Percentiles rank a stretch among this genome's conserved stretches.
These are phyloP conservation scores for Lanius ludovicianus DNA, from an alignment of 2,113 vertebrate genomes.

Conservation along the genomic window DNA sequence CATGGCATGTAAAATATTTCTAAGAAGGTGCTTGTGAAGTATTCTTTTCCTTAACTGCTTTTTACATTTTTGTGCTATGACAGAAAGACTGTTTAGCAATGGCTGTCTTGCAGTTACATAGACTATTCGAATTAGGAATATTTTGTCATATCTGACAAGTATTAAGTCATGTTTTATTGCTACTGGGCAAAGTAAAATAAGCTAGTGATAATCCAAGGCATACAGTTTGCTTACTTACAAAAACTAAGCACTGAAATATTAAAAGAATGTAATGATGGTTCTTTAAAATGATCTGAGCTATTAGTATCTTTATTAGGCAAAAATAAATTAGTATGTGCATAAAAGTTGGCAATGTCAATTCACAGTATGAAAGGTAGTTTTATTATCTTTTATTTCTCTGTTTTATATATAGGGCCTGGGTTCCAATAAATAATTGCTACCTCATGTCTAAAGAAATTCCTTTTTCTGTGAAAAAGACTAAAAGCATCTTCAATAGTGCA, in stretches of 20 bases:
- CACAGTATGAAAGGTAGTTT: background rate
- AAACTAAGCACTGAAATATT: background rate
- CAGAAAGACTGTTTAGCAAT: background rate
- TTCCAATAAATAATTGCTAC: slow-evolving; percentile 99
- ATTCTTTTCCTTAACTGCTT: background rate
- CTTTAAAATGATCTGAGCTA: background rate
- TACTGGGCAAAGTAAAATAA: background rate
- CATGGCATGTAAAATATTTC: background rate
- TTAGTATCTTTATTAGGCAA: background rate
- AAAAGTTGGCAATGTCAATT: background rate
- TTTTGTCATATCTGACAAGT: background rate
- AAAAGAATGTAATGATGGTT: background rate
- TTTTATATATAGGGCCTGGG: slow-evolving; percentile 87
- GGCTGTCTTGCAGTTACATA: background rate
- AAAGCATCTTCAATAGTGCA: slow-evolving; percentile 99
- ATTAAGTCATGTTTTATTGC: background rate
- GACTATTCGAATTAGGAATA: background rate
- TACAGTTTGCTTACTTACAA: background rate
- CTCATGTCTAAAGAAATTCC: slow-evolving; percentile 99
- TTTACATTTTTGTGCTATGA: background rate
- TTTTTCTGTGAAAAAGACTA: slow-evolving; percentile 99
- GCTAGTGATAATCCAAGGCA: background rate
- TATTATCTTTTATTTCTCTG: background rate
- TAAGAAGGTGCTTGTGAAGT: background rate
- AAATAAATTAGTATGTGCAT: background rate